Evolutionary conservation across 2,797 vertebrate genomes (phyloP), one percentile per base, ranked within the genome.

Genomic region (Eleutherodactylus coqui): DNA sequence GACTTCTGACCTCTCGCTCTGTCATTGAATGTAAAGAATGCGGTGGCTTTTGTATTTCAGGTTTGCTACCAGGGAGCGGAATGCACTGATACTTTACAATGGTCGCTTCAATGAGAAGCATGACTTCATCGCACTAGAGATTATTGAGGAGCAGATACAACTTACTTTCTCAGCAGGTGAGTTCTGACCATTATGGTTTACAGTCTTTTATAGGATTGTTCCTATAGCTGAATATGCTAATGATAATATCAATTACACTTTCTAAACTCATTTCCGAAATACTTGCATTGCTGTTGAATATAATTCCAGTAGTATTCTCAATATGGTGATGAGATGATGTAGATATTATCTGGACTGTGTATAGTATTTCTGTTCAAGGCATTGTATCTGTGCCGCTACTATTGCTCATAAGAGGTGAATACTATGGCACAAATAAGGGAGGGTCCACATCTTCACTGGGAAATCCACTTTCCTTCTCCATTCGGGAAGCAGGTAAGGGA

Each of bases 41-140:
- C 76, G 36, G 5, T 21, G 55, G 19, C n/a, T 60, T 87, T 87
- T 87, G 86, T 87, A 77, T 84, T 87, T 49, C 82, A 99, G 98
- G 96, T 99, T 99, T 88, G 97, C 97, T 21, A 99, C 97, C 7
- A 94, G 93, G 86, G 96, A 98, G 89, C 95, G 95, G 90, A 96
- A 97, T 0, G 97, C 96, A 29, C 93, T 99, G 79, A 94, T 99
- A 1, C 97, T 99, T 19, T 99, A 99, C 92, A 99, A 99, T 0
- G 98, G 98, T 69, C 94, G 98, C 83, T 99, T 99, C 93, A 99
- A 99, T 0, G 97, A 99, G 91, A 99, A 99, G 82, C 98, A 99
- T 0, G 98, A 99, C 93, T 99, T 99, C 91, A 95, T 99, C 36
- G 98, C 98, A 6, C 90, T 99, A 93, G 98, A 99, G 94, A 95